phyloP scores from a whole-genome alignment of 2,113 vertebrate genomes.

The Alethe diademata region DNA sequence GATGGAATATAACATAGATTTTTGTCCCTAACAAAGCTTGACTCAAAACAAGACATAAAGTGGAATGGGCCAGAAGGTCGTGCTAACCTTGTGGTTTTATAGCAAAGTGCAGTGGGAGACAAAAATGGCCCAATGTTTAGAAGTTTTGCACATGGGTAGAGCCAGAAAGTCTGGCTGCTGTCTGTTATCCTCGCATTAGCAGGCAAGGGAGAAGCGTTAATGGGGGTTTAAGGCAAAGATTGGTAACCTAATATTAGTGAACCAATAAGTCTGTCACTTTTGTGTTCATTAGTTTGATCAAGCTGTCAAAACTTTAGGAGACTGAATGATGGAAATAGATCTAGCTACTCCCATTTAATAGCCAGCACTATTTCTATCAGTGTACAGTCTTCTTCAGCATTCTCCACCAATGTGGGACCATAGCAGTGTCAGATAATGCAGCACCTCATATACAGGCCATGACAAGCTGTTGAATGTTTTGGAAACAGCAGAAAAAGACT shows the following conservation, averaged over 20 bases:
- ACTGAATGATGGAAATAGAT: constrained; percentile 63
- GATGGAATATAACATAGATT: constrained; percentile 78
- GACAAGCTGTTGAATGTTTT: background rate
- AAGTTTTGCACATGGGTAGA: constrained; percentile 79
- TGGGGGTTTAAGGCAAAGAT: constrained; percentile 71
- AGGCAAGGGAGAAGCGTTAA: constrained; percentile 75
- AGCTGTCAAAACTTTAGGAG: constrained; percentile 75
- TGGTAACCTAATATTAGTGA: constrained; percentile 80
- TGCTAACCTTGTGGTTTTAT: constrained; percentile 85
- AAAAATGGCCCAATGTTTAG: constrained; percentile 75
- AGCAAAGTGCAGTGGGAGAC: constrained; percentile 79
- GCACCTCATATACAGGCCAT: background rate
- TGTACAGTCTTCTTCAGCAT: background rate
- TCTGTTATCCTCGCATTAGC: constrained; percentile 80
- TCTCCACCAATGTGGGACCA: background rate
- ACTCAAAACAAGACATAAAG: constrained; percentile 59
- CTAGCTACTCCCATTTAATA: constrained; percentile 29
- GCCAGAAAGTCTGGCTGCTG: constrained; percentile 88
- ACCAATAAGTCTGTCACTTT: constrained; percentile 73
- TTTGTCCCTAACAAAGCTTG: constrained; percentile 69
- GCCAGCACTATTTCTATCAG: constrained; percentile 5
- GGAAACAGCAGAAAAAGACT: background rate
- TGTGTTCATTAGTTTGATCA: constrained; percentile 70
- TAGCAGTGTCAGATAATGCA: background rate
- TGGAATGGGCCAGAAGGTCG: constrained; percentile 76